Base-by-base conservation (phyloP, 2,888 invertebrate species). In the Ophion obscuratus region DNA sequence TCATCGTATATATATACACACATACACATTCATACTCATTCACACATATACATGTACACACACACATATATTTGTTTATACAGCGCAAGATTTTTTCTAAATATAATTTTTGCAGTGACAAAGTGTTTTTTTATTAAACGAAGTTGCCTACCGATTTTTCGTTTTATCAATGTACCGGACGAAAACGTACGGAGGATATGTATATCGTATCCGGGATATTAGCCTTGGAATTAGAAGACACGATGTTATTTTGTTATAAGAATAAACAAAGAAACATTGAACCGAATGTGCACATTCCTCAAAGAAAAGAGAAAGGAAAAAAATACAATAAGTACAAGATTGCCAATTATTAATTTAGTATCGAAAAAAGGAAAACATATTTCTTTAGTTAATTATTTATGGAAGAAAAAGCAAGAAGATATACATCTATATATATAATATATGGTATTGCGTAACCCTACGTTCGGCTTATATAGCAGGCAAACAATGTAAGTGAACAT, bases 261-360 rank as follows among this genome's bases (percentile, higher is more conserved):
- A 76, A 61, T n/a, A 44, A 78, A 62, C 5, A 5, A 66, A 66
- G 17, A 83, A 87, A 82, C 83, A 86, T 47, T 40, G 80, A 88
- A 88, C 90, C 89, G 90, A 92, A 93, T 91, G 90, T 93, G 94
- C 93, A 93, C 94, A 93, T 94, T 94, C 93, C 94, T 93, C 93
- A 83, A 88, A 88, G 90, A 88, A 84, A 87, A 91, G 75, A 74
- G 76, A 85, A 59, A 77, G 85, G 17, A 87, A 90, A 76, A 57
- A 71, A 86, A 88, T 68, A 61, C 68, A 82, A 89, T 89, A 91
- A 94, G 92, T 93, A 93, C 93, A 93, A 93, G 93, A 93, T 92
- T 92, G 93, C 92, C 93, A 93, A 93, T 92, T 91, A 92, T 91
- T 90, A 89, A 91, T 89, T 91, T 91, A 90, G 80, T 90, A 90